Conservation (phyloP, 2,888 invertebrate species). For the Abrostola tripartita region DNA sequence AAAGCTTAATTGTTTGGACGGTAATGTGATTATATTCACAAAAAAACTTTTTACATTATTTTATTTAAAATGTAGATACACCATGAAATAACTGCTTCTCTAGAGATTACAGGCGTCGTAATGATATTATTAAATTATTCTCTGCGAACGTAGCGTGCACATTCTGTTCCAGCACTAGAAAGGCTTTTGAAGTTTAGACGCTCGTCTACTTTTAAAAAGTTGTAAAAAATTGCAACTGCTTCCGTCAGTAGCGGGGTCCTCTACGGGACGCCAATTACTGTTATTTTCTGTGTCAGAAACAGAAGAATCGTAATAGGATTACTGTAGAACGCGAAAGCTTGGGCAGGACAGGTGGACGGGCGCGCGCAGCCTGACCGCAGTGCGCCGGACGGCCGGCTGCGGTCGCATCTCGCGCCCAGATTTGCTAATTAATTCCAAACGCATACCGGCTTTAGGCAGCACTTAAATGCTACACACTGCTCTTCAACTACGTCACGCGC, state of each 20-base stretch:
- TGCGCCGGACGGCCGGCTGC: slow-evolving; percentile 64
- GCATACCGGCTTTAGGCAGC: slow-evolving; percentile 60
- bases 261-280: slow-evolving; percentile 61
- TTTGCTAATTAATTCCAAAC: slow-evolving; percentile 79
- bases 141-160: slow-evolving; percentile 20
- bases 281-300: slow-evolving; percentile 66
- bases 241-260: slow-evolving; percentile 46
- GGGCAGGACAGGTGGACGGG: slow-evolving; percentile 73
- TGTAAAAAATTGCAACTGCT: slow-evolving; percentile 47
- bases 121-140: slow-evolving; percentile 32
- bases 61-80: not conserved
- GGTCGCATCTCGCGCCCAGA: slow-evolving; percentile 71
- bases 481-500: slow-evolving; percentile 46
- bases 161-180: slow-evolving; percentile 24
- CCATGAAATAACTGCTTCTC: slow-evolving; percentile 23
- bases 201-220: slow-evolving; percentile 22
- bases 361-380: slow-evolving; percentile 62
- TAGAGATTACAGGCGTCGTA: slow-evolving; percentile 15
- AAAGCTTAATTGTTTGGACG: too few relatives aligned
- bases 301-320: slow-evolving; percentile 75
- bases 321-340: slow-evolving; percentile 62
- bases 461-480: slow-evolving; percentile 58
- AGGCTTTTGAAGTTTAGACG: slow-evolving; percentile 12
- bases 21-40: too few relatives aligned
- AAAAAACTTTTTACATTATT: not conserved